Conservation (phyloP, 2,113 vertebrate genomes). For the Vicugna pacos region DNA sequence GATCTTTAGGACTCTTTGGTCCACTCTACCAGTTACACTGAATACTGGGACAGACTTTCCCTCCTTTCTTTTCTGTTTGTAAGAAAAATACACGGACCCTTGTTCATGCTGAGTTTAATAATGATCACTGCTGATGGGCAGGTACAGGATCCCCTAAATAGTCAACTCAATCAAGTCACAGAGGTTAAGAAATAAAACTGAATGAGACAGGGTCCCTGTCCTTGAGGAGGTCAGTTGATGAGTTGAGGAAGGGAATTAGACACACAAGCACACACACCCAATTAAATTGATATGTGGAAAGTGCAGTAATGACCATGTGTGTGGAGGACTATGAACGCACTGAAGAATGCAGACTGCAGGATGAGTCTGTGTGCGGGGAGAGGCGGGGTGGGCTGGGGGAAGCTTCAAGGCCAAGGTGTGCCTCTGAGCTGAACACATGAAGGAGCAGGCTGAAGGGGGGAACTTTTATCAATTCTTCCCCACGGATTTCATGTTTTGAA, state of each 20-base stretch:
- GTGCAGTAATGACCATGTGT: not conserved
- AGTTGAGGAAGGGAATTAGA: not conserved
- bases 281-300: not conserved
- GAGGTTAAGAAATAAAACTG: not conserved
- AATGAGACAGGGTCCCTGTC: not conserved
- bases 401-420: not conserved
- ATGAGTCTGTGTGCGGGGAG: not conserved
- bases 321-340: not conserved
- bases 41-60: not conserved
- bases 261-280: not conserved
- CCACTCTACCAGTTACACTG: not conserved
- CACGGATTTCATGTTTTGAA: not conserved
- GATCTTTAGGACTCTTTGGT: not conserved
- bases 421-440: not conserved
- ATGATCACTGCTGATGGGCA: slow-evolving; percentile 11
- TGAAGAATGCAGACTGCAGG: not conserved
- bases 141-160: not conserved
- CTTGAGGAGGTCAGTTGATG: not conserved
- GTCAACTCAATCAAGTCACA: not conserved
- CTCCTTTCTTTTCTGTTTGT: not conserved
- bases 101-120: not conserved
- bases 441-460: not conserved
- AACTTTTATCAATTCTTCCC: not conserved
- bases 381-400: not conserved
- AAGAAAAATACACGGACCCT: not conserved